These are phyloP conservation scores for Rana temporaria DNA, from an alignment of 2,113 vertebrate species.

Conservation along the genomic window DNA sequence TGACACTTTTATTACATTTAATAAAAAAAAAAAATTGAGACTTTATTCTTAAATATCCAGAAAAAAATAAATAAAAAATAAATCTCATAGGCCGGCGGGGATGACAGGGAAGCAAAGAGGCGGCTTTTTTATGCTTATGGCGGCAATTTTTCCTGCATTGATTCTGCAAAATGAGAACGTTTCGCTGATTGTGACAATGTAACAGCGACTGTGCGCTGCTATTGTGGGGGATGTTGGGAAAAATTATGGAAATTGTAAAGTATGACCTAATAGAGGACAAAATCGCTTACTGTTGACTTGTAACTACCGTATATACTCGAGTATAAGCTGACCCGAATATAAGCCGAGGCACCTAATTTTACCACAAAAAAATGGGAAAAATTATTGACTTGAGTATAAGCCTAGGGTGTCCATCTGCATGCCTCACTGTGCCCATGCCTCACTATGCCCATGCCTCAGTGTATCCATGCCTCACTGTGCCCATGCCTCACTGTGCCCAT, in stretches of 20 bases:
- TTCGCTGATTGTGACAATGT: no score
- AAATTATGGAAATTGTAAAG: constrained; percentile 21
- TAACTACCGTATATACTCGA: no score
- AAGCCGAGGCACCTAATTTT: no score
- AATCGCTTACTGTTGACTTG: not conserved
- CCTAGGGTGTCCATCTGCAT: no score
- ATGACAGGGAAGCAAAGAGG: not conserved
- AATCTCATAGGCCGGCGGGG: not conserved
- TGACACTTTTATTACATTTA: constrained; percentile 32
- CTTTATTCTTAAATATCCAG: constrained; percentile 16
- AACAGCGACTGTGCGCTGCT: not conserved
- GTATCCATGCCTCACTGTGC: no score
- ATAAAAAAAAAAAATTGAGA: constrained; percentile 32
- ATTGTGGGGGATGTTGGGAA: not conserved
- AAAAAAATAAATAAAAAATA: not conserved
- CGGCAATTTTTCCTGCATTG: constrained; percentile 4
- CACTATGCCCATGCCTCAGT: no score
- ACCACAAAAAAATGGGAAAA: no score
- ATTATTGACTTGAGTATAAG: no score
- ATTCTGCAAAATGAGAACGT: no score
- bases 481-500: no score
- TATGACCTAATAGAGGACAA: constrained; percentile 1
- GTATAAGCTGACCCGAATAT: no score
- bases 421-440: no score
- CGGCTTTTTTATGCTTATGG: constrained; percentile 1